Base-by-base conservation (phyloP, 1,140 invertebrate species). In the Episyrphus balteatus region DNA sequence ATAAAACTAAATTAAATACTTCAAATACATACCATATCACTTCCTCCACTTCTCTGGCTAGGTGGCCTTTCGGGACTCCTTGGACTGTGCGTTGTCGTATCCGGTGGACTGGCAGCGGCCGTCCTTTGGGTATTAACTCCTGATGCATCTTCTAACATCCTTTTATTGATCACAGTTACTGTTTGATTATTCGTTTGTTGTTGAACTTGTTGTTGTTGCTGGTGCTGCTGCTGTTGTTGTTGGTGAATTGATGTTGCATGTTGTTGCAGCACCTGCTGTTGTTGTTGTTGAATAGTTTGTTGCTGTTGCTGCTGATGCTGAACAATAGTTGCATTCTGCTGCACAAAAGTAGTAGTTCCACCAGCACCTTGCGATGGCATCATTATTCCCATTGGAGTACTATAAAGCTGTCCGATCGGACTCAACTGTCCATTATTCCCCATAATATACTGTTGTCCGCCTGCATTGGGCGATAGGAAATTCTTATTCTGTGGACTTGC, bases 61-160 rank as follows among this genome's bases (percentile, higher is more conserved):
- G 61, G 54, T 18, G 63, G 62, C 12, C 63, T 47, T 36, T 68
- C 62, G 1, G 66, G 66, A 46, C 66, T 68, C 0, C 59, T 55
- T 12, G 84, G 84, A 69, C 84, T 87, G 52, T 83, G 81, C 0
- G 85, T 88, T 0, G 85, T 88, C 0, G 85, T 89, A 56, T 88
- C 85, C 0, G 84, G 85, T 6, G 85, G 83, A 57, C 62, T 65
- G 18, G 54, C 61, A 0, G 57, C 57, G 9, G 58, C 71, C 69
- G 18, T 70, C 63, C 53, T 71, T 61, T 51, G 62, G 62, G 52
- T 53, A 48, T 52, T 60, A 37, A 19, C 12, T 46, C 47, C n/a
- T 32, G 47, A 34, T 49, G 44, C 17, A 39, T 44, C 37, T 63
- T 69, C 75, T 53, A 70, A 74, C 61, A 72, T 79, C 36, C 17